Evolutionary conservation across 2,888 invertebrate species (phyloP).

Genomic region (Lepidochitona cinerea): DNA sequence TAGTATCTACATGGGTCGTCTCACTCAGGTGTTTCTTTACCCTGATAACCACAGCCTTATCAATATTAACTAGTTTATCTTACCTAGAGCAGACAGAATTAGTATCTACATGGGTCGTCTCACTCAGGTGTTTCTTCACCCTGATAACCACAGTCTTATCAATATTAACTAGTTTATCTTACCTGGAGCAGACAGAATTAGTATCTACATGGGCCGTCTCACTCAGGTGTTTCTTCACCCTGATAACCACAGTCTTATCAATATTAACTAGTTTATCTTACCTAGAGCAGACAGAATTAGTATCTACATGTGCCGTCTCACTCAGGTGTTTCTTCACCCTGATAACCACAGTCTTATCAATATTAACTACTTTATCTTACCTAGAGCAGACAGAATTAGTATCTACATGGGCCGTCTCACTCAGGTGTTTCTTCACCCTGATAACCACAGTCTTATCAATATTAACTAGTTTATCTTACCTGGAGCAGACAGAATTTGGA

Average conservation of each 20-base stretch:
- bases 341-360: slow-evolving; percentile 51
- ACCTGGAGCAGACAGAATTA: slow-evolving; percentile 23
- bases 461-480: slow-evolving; percentile 10
- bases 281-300: slow-evolving; percentile 20
- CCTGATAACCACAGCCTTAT: slow-evolving; percentile 53
- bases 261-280: background rate
- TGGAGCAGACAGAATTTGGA: slow-evolving; percentile 18
- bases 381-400: slow-evolving; percentile 18
- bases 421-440: slow-evolving; percentile 58
- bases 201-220: slow-evolving; percentile 24
- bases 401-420: slow-evolving; percentile 25
- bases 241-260: slow-evolving; percentile 53
- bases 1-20: slow-evolving; percentile 17
- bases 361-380: slow-evolving; percentile 10
- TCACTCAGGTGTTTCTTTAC: slow-evolving; percentile 57
- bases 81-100: slow-evolving; percentile 23
- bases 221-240: slow-evolving; percentile 57
- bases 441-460: slow-evolving; percentile 51
- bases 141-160: slow-evolving; percentile 55
- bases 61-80: slow-evolving; percentile 13
- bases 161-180: background rate
- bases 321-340: slow-evolving; percentile 59
- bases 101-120: slow-evolving; percentile 21
- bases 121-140: slow-evolving; percentile 56
- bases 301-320: slow-evolving; percentile 23